phyloP scores from a whole-genome alignment of 2,888 invertebrate species.

The Troides oblongomaculatus region DNA sequence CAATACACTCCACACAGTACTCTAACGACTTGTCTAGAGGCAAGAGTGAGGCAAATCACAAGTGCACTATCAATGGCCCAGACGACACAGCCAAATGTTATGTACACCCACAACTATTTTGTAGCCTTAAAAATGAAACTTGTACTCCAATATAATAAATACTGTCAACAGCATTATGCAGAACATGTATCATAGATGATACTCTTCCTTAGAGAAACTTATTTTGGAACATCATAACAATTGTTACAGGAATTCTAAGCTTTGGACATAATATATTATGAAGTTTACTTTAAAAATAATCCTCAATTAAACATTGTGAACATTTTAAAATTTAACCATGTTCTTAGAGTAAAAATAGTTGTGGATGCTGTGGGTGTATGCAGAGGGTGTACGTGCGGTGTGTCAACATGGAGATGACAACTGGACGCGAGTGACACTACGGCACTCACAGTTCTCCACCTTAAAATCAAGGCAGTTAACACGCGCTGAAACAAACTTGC shows the following conservation, averaged over 20 bases:
- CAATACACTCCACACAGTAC: slow-evolving; percentile 53
- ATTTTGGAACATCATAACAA: too few species aligned
- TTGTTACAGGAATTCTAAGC: too few species aligned
- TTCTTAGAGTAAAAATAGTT: slow-evolving; percentile 50
- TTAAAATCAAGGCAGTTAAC: slow-evolving; percentile 82
- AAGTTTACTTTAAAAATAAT: too few species aligned
- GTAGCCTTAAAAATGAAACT: slow-evolving; percentile 23
- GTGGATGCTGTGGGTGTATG: slow-evolving; percentile 46
- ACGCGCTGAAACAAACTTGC: slow-evolving; percentile 80
- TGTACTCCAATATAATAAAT: too few species aligned
- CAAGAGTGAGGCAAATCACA: slow-evolving; percentile 57
- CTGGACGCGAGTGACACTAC: slow-evolving; percentile 69
- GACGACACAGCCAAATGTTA: slow-evolving; percentile 47
- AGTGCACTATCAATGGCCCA: slow-evolving; percentile 54
- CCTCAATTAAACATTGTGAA: not conserved
- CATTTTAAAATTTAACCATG: too few species aligned
- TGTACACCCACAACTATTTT: slow-evolving; percentile 75
- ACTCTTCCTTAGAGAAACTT: too few species aligned
- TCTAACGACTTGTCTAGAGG: slow-evolving; percentile 58
- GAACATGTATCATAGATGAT: too few species aligned
- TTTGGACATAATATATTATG: too few species aligned
- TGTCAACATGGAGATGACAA: slow-evolving; percentile 74
- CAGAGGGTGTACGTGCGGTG: slow-evolving; percentile 62
- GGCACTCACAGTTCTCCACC: slow-evolving; percentile 81
- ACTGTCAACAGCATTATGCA: too few species aligned